Base-by-base conservation (phyloP, 2,797 vertebrate genomes). In the Syngnathus acus region DNA sequence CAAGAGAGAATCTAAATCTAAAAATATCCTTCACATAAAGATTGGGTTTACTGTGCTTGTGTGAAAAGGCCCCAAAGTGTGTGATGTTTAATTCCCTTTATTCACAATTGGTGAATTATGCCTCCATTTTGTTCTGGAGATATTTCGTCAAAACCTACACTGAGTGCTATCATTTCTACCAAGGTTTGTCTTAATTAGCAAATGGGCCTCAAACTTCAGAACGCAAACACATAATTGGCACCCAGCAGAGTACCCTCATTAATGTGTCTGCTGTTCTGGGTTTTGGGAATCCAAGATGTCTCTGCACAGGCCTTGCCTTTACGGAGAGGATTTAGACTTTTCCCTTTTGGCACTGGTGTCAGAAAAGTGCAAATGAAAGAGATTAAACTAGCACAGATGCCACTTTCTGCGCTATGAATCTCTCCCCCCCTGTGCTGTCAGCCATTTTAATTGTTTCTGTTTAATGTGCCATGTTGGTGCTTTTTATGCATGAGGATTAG, bases 171-270 rank as follows among this genome's bases (percentile, higher is more conserved):
- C n/a, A 58, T n/a, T 57, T 40, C 11, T 77, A 60, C 50, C 64
- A 68, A 53, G 59, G 66, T 19, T 76, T 75, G 47, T 70, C 10
- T 69, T 75, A 69, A 80, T 80, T 72, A 66, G 26, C 70, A 65
- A 57, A 82, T 47, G 62, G 59, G 37, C 58, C 60, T 81, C 45
- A 50, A 78, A 74, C 62, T 68, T 74, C 47, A 72, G 45, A 72
- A 70, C 65, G 66, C 39, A 73, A 67, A 71, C 67, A 51, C 55
- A 64, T 74, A 79, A 80, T 80, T 75, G 73, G 71, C 70, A 74
- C 39, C 73, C 75, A 77, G 70, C 73, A 72, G 71, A 65, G 73
- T 48, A 60, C 62, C 62, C 65, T 78, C 67, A 66, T 73, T 76
- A 50, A 63, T 67, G 50, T 66, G 19, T 69, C 70, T 74, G 68